Conservation (phyloP, 2,113 vertebrate genomes). For the Rhabdornis inornatus region DNA sequence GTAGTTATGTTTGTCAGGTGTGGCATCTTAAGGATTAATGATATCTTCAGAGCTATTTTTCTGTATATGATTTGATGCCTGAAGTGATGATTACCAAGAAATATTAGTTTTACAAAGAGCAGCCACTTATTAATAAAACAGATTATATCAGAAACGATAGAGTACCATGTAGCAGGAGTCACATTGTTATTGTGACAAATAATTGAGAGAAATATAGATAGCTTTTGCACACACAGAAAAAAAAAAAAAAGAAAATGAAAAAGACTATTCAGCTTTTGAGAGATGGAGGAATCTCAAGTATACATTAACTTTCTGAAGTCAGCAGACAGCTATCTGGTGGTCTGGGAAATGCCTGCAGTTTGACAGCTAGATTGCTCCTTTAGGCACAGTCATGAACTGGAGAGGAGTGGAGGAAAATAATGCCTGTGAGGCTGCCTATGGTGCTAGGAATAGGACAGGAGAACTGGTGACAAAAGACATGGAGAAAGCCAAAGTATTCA, state of each 20-base stretch:
- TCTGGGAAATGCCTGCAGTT: slow-evolving; percentile 41
- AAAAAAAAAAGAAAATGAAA: background rate
- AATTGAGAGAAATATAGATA: background rate
- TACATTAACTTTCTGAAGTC: slow-evolving; percentile 12
- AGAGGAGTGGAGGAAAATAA: background rate
- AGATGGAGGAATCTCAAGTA: background rate
- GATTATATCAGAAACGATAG: background rate
- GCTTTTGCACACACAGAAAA: background rate
- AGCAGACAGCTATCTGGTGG: slow-evolving; percentile 8
- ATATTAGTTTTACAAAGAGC: slow-evolving; percentile 25
- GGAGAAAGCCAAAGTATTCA: background rate
- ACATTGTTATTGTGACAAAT: background rate
- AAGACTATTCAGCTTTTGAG: background rate
- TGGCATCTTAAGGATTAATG: slow-evolving; percentile 52
- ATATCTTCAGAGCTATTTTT: slow-evolving; percentile 42
- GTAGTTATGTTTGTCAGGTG: slow-evolving; percentile 43
- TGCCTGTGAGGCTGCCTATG: background rate
- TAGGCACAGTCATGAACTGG: slow-evolving; percentile 45
- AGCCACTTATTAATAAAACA: slow-evolving; percentile 14
- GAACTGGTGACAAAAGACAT: background rate
- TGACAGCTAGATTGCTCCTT: slow-evolving; percentile 53
- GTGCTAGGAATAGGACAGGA: background rate
- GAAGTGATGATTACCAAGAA: slow-evolving; percentile 38
- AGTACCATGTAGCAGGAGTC: background rate
- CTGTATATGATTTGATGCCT: slow-evolving; percentile 26